These are phyloP conservation scores for Columba janthina DNA, from an alignment of 2,113 vertebrate species.

Conservation along the genomic window DNA sequence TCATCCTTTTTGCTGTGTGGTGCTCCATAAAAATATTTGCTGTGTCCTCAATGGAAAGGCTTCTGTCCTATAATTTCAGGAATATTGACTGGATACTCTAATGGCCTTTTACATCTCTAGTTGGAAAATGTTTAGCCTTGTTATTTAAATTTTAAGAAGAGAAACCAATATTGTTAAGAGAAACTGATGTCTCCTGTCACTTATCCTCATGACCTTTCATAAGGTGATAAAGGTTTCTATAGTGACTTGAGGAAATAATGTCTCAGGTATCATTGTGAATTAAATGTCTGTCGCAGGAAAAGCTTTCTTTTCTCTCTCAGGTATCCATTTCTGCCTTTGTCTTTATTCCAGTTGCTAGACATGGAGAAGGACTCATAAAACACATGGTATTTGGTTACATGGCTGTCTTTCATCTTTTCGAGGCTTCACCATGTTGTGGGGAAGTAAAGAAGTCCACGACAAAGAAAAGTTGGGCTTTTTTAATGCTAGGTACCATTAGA, in stretches of 20 bases:
- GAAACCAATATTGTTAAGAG: constrained; percentile 40
- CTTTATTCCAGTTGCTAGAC: constrained; percentile 26
- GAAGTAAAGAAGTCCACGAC: background rate
- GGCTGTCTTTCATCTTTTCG: background rate
- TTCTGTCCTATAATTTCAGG: constrained; percentile 40
- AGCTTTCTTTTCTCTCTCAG: constrained; percentile 51
- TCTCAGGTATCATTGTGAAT: constrained; percentile 49
- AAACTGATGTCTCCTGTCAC: constrained; percentile 39
- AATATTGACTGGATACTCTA: constrained; percentile 36
- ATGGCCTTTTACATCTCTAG: constrained; percentile 45
- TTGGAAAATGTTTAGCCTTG: constrained; percentile 32
- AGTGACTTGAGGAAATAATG: constrained; percentile 45
- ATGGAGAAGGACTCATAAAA: constrained; percentile 20
- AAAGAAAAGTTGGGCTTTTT: background rate
- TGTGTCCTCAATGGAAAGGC: background rate
- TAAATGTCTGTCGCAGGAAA: constrained; percentile 30
- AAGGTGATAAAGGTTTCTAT: constrained; percentile 53
- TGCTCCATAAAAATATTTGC: background rate
- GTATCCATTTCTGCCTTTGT: constrained; percentile 47
- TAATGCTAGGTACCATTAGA: background rate
- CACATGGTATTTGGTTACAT: constrained; percentile 44
- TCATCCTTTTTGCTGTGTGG: background rate
- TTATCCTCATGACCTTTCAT: constrained; percentile 22
- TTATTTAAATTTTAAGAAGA: constrained; percentile 61
- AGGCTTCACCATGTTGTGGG: background rate